These are phyloP conservation scores for Gracilinanus agilis DNA, from an alignment of 2,113 vertebrate genomes.

Conservation along the genomic window DNA sequence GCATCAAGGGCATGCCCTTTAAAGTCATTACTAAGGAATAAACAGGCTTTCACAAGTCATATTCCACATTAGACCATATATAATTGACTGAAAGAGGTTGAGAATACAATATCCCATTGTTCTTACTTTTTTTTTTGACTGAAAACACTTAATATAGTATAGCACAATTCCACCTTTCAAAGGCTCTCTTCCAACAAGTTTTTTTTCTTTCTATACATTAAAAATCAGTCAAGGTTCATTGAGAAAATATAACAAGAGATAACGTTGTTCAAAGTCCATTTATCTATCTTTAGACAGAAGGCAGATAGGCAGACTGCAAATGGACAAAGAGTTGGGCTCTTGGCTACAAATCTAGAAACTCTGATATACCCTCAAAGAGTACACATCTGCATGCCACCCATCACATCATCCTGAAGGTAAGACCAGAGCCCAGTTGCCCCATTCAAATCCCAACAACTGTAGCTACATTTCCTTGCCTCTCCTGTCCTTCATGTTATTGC, in stretches of 20 bases:
- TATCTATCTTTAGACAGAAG: neutral
- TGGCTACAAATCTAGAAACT: slow-evolving; percentile 70
- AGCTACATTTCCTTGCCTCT: slow-evolving; percentile 78
- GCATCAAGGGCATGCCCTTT: neutral
- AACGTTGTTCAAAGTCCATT: neutral
- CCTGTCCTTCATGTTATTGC: slow-evolving; percentile 73
- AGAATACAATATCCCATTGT: neutral
- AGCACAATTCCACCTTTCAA: neutral
- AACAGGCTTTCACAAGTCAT: neutral
- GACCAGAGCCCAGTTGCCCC: slow-evolving; percentile 47
- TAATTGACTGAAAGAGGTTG: neutral
- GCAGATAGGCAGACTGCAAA: neutral
- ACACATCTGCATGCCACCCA: slow-evolving; percentile 78
- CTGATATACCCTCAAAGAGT: slow-evolving; percentile 49
- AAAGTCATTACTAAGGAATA: neutral
- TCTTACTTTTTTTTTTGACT: neutral
- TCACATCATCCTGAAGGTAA: slow-evolving; percentile 75
- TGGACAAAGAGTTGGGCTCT: slow-evolving; percentile 42
- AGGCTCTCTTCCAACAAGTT: neutral
- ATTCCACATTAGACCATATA: neutral
- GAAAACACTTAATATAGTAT: neutral
- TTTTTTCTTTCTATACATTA: neutral
- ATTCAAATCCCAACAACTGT: slow-evolving; percentile 73
- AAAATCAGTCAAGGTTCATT: neutral
- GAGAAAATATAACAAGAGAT: neutral